Percentiles rank a stretch among this genome's conserved stretches.
These are phyloP conservation scores for Rhingia rostrata DNA, from an alignment of 2,888 invertebrate species.

Conservation along the genomic window DNA sequence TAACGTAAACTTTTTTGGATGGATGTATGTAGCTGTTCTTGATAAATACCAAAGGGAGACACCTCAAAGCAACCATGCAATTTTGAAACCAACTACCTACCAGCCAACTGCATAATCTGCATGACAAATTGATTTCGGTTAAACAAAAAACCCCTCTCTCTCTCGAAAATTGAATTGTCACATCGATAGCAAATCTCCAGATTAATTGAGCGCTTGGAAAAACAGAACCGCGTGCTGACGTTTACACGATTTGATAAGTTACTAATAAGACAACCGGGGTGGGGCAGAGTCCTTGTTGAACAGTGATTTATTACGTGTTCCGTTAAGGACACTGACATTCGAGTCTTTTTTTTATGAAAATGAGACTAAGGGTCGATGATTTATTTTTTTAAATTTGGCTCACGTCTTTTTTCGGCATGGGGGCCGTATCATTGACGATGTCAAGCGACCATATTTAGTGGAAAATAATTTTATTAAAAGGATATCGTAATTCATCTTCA, in stretches of 20 bases:
- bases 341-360: constrained; percentile 31
- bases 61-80: no score
- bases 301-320: constrained; percentile 59
- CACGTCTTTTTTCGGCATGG: constrained; percentile 41
- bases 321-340: constrained; percentile 39
- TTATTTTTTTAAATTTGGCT: constrained; percentile 60
- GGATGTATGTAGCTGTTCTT: no score
- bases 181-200: constrained; percentile 26
- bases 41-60: no score
- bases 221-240: constrained; percentile 32
- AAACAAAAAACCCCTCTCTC: no score
- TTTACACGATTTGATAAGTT: constrained; percentile 62
- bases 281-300: constrained; percentile 45
- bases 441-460: constrained; percentile 66
- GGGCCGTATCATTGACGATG: constrained; percentile 53
- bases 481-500: constrained; percentile 69
- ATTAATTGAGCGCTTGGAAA: constrained; percentile 24
- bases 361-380: constrained; percentile 59
- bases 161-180: constrained; percentile 10
- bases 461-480: constrained; percentile 71
- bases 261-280: constrained; percentile 45
- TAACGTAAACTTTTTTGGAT: no score
- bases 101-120: no score
- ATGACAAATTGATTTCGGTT: no score
- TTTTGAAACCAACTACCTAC: no score